Evolutionary conservation across 2,888 invertebrate genomes (phyloP).

Genomic region (Lithodes maja): DNA sequence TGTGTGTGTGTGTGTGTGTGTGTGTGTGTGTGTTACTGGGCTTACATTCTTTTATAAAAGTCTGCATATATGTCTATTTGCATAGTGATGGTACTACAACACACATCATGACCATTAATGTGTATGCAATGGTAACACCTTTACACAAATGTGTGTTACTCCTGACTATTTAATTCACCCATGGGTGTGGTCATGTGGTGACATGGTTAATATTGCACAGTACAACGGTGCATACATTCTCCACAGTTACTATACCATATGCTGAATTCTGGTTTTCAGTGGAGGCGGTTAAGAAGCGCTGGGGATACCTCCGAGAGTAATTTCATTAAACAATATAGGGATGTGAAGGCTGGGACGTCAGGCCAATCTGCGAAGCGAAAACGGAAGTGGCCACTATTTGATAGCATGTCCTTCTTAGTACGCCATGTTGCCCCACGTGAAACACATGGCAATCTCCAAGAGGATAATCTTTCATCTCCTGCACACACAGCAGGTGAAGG

Average conservation of each 20-base stretch:
- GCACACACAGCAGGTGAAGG: background rate
- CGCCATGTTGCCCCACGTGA: background rate
- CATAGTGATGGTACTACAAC: background rate
- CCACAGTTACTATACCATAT: background rate
- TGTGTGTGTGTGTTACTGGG: background rate
- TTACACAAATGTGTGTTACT: background rate
- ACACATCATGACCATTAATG: background rate
- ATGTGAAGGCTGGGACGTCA: background rate
- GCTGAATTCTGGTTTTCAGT: background rate
- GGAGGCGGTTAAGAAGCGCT: background rate
- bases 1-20: background rate
- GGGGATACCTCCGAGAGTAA: background rate
- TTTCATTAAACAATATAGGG: background rate
- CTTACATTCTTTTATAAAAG: background rate
- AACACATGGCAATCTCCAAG: background rate
- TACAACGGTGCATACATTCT: background rate
- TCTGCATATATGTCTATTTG: background rate
- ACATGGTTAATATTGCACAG: background rate
- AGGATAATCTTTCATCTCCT: background rate
- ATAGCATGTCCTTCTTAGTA: background rate
- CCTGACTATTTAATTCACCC: constrained; percentile 1
- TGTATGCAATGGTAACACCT: background rate
- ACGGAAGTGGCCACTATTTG: background rate
- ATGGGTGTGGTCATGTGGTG: background rate
- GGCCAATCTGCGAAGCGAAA: background rate